Evolutionary conservation across 2,113 vertebrate genomes (phyloP), one percentile per base, ranked within the genome.

Genomic region (Gallinago undulata): DNA sequence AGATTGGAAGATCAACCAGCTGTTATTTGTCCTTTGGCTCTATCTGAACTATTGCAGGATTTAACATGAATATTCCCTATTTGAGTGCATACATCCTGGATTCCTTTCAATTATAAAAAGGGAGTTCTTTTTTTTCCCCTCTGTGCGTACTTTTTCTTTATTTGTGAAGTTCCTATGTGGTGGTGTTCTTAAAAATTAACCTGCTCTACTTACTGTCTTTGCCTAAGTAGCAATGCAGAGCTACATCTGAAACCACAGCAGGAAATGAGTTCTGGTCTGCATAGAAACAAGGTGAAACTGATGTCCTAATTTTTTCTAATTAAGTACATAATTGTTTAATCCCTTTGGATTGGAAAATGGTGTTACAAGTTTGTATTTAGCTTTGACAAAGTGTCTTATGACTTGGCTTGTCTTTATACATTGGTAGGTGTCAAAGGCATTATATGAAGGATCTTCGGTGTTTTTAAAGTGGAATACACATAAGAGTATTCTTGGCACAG

Each of bases 291-390:
- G 25, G 75, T 78, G 68, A 96, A 90, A 89, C 43, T 21, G 10
- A 23, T 78, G 64, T 70, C 68, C 57, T 84, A 73, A 53, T 93
- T 96, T 89, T 94, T 95, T 41, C 37, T 93, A 84, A 92, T 96
- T 86, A 96, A 95, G 39, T 79, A 43, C 8, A 3, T 69, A 81
- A 91, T 79, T 75, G 62, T 75, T 92, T 84, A 90, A 69, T 84
- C 31, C 18, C 14, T 89, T 84, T 94, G 33, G n/a, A 23, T 51
- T 84, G 33, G 67, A 68, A 94, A 96, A 90, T 45, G 11, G 15
- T 90, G 23, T 69, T 86, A 41, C 76, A 87, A 76, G 53, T 72
- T 86, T 84, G 22, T n/a, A 18, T 89, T 90, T 78, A 28, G 16
- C 72, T 88, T 86, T 86, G 51, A 94, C 41, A 39, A 80, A 80